phyloP scores from a whole-genome alignment of 1,140 invertebrate genomes.

The Caerostris extrusa region DNA sequence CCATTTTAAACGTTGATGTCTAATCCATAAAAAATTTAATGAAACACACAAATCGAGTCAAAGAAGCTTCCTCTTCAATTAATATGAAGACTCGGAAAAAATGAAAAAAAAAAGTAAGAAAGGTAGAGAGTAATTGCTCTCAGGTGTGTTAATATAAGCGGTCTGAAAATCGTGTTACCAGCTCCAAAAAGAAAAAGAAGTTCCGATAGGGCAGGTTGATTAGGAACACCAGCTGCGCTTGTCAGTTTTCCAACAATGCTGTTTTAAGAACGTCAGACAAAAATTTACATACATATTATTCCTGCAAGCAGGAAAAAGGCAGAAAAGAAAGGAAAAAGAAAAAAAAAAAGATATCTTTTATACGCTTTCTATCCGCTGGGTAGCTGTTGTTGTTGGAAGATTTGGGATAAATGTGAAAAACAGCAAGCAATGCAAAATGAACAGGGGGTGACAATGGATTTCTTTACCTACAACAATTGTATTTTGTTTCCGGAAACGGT shows the following conservation, averaged over 20 bases:
- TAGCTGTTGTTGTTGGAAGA: constrained; percentile 11
- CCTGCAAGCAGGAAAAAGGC: constrained; percentile 25
- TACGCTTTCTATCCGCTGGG: background rate
- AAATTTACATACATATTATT: constrained; percentile 76
- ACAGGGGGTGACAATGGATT: constrained; percentile 41
- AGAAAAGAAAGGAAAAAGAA: background rate
- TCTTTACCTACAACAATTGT: constrained; percentile 59
- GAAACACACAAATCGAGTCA: constrained; percentile 5
- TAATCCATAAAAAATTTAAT: constrained; percentile 12
- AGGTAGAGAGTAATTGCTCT: constrained; percentile 16
- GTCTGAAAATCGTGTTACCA: constrained; percentile 9
- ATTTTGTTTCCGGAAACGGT: constrained; percentile 41
- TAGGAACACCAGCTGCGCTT: constrained; percentile 58
- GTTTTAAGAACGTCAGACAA: constrained; percentile 68
- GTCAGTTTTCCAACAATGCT: constrained; percentile 64
- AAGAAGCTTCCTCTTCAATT: constrained; percentile 48
- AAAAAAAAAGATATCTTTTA: constrained; percentile 21
- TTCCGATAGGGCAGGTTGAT: constrained; percentile 42
- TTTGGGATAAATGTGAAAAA: constrained; percentile 52
- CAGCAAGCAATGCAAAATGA: constrained; percentile 53
- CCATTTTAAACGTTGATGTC: constrained; percentile 13
- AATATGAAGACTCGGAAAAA: constrained; percentile 2
- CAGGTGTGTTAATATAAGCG: constrained; percentile 51
- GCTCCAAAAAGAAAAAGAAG: background rate
- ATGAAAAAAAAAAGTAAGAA: background rate